A percentile compares a stretch with the other conserved stretches of the same genome.
phyloP scores from a whole-genome alignment of 2,113 vertebrate species.

The Pampusana beccarii region DNA sequence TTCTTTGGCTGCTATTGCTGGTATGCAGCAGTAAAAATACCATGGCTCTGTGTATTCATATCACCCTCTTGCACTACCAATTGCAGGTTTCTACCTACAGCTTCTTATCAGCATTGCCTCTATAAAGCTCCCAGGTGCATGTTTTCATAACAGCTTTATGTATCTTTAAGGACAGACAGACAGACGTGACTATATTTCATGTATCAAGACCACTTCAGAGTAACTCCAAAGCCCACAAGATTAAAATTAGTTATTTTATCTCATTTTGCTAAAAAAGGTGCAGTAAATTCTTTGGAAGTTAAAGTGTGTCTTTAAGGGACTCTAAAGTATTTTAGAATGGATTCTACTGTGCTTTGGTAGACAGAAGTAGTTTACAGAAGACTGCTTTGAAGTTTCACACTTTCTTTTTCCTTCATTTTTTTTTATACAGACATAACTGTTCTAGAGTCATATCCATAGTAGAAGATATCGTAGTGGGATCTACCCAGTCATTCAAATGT shows the following conservation, averaged over 20 bases:
- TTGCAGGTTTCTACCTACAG: not conserved
- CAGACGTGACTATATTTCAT: not conserved
- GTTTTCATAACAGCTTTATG: not conserved
- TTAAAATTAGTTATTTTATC: not conserved
- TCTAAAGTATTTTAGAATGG: not conserved
- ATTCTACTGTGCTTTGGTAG: not conserved
- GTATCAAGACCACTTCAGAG: not conserved
- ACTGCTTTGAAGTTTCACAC: not conserved
- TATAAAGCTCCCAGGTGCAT: not conserved
- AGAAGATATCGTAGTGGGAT: accelerated
- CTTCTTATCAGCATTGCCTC: not conserved
- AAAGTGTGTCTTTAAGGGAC: not conserved
- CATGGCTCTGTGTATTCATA: not conserved
- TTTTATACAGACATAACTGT: not conserved
- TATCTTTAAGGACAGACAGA: not conserved
- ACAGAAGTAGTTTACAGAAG: not conserved
- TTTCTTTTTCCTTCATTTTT: not conserved
- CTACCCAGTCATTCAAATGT: not conserved
- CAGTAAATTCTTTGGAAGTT: not conserved
- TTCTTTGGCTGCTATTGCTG: not conserved
- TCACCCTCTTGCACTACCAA: not conserved
- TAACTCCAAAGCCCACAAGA: not conserved
- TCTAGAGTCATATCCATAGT: not conserved
- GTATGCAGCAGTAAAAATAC: not conserved
- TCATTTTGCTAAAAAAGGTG: not conserved